Percentiles rank a stretch among this genome's conserved stretches.
Conservation (phyloP, 2,888 invertebrate species). For the Cephonodes hylas region DNA sequence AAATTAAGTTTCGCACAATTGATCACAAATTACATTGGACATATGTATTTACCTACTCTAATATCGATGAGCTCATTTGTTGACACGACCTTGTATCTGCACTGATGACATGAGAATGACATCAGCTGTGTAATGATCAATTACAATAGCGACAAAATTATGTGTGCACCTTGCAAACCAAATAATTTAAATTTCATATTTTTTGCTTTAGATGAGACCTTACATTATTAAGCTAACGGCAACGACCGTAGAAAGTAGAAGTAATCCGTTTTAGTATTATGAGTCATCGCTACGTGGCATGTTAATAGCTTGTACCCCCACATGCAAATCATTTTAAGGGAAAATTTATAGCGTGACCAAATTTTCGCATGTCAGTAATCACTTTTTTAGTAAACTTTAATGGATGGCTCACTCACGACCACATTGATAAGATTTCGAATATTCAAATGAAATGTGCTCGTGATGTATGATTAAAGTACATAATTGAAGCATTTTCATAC, state of each 20-base stretch:
- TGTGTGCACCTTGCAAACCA: neutral
- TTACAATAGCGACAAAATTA: constrained; percentile 23
- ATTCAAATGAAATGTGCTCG: constrained; percentile 1
- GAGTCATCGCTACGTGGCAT: neutral
- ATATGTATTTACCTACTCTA: constrained; percentile 36
- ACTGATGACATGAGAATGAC: constrained; percentile 60
- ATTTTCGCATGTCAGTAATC: constrained; percentile 41
- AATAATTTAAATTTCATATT: neutral
- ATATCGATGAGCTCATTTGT: constrained; percentile 74
- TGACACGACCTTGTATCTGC: constrained; percentile 71
- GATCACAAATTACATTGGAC: constrained; percentile 50
- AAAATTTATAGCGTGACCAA: constrained; percentile 33
- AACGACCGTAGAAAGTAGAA: neutral
- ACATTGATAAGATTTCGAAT: constrained; percentile 16
- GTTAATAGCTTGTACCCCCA: neutral
- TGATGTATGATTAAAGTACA: neutral
- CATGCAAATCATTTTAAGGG: constrained; percentile 2
- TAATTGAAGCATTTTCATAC: neutral
- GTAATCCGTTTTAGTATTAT: neutral
- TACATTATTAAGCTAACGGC: neutral
- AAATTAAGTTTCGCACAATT: constrained; percentile 34
- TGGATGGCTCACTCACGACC: constrained; percentile 18
- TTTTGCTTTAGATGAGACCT: neutral
- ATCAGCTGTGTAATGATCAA: constrained; percentile 57
- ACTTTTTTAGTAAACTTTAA: constrained; percentile 27